Evolutionary conservation across 92 coral and sea anemone genomes (phyloP), one percentile per base, ranked within the genome.

Genomic region (Zoanthus gigantus): DNA sequence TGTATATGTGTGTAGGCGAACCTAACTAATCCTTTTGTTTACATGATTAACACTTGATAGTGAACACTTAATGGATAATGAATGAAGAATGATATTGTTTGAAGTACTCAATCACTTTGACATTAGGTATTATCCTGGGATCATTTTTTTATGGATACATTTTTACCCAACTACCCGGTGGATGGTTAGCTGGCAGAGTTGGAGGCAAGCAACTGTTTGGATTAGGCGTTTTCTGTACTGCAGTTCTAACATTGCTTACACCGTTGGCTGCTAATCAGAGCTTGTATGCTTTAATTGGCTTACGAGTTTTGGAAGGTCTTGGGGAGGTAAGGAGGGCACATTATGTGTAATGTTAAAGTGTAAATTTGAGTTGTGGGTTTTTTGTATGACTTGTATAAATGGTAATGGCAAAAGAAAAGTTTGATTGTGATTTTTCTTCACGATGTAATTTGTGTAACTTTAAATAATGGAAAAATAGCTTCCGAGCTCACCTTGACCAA

Each of bases 71-170:
- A 54, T 54, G 60, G 15, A 54, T 9, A 54, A 2, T 15, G 42
- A 37, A 9, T 54, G 16, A 54, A 58, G n/a, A 14, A 58, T 58
- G n/a, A 58, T n/a, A 4, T 63, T 17, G 30, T 45, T 4, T 0
- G 44, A 57, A 6, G 7, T 30, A 2, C 7, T 9, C 14, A 37
- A 16, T 45, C 11, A 11, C 29, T 54, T 77, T 88, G 3, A 10
- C 17, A 3, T 28, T 61, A 96, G 98, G 98, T 30, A 74, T 96
- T 15, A 93, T 96, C 60, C 82, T 96, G 66, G 98, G 98, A 30
- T 93, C 98, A 71, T 96, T 96, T 89, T 96, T 96, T 92, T 96
- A 96, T 89, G 98, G 98, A 18, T 96, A 96, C 82, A 89, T 96
- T 30, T 17, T 94, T 31, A 94, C 98, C 30, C 98, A 96, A 77